Percentiles rank a stretch among this genome's conserved stretches.
These are phyloP conservation scores for Apostichopus japonicus DNA, from an alignment of 35 echinoderm and acorn worm species.

Conservation along the genomic window DNA sequence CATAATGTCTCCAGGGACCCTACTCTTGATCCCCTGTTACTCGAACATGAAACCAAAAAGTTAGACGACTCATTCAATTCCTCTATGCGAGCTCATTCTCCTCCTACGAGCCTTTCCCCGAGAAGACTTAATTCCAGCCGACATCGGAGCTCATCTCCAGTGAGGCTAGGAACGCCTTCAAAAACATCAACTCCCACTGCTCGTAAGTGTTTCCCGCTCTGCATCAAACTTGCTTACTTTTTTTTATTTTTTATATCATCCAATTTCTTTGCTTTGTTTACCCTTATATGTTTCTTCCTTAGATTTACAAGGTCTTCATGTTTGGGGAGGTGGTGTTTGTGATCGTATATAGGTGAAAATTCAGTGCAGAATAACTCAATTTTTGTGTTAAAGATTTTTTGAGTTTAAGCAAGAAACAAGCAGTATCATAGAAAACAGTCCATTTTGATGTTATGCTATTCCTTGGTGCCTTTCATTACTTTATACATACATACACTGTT, in stretches of 20 bases:
- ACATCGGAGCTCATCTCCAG: conserved; percentile 80
- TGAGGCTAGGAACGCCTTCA: conserved; percentile 64
- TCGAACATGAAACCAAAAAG: conserved; percentile 94
- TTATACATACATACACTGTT: no score
- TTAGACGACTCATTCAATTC: conserved; percentile 90
- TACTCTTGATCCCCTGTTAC: conserved; percentile 83
- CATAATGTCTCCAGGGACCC: conserved; percentile 93
- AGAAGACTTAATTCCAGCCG: conserved; percentile 64
- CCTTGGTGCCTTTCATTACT: no score
- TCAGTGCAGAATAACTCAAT: no score
- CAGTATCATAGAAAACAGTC: no score
- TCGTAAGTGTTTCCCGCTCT: conserved; percentile 48
- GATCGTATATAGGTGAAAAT: no score
- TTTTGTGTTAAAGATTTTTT: no score
- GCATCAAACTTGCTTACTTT: neutral
- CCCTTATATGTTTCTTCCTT: no score
- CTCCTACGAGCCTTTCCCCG: conserved; percentile 75
- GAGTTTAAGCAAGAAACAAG: no score
- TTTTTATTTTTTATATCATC: neutral
- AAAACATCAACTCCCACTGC: conserved; percentile 84
- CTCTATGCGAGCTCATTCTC: conserved; percentile 60
- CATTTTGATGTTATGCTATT: no score
- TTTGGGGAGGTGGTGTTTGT: no score
- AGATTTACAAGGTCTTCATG: no score
- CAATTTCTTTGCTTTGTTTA: no score